Percentiles rank a stretch among this genome's conserved stretches.
These are phyloP conservation scores for Drosophila quasianomalipes DNA, from an alignment of 2,888 invertebrate genomes.

Conservation along the genomic window DNA sequence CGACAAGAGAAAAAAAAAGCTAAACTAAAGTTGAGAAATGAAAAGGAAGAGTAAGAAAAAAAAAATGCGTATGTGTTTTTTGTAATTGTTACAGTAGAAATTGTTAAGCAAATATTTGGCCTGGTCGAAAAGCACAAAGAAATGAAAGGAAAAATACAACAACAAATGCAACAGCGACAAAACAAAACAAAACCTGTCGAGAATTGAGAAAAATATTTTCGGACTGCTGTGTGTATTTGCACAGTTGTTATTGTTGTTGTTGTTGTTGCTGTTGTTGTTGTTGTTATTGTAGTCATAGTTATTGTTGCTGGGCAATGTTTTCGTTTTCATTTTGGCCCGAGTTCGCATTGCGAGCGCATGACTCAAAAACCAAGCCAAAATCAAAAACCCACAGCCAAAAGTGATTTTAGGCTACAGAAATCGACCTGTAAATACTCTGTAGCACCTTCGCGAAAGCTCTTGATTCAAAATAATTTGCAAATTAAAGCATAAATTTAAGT, in stretches of 20 bases:
- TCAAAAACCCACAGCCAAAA: conserved; percentile 1
- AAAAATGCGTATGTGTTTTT: conserved; percentile 25
- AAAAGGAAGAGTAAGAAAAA: conserved; percentile 23
- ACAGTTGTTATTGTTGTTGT: conserved; percentile 56
- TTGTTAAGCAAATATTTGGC: conserved; percentile 77
- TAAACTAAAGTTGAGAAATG: conserved; percentile 13
- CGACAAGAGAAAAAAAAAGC: conserved; percentile 24
- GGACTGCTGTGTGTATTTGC: conserved; percentile 62
- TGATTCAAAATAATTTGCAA: neutral
- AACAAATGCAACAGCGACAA: conserved; percentile 28
- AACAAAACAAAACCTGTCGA: conserved; percentile 61
- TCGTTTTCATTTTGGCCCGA: conserved; percentile 62
- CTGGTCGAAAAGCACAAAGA: conserved; percentile 38
- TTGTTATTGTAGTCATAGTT: conserved; percentile 32
- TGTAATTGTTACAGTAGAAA: conserved; percentile 71
- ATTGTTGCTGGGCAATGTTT: conserved; percentile 53
- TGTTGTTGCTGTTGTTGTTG: conserved; percentile 43
- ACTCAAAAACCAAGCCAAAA: conserved; percentile 56
- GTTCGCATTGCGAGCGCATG: conserved; percentile 60
- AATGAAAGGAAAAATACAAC: conserved; percentile 52
- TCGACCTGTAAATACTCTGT: conserved; percentile 30
- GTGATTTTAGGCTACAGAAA: neutral
- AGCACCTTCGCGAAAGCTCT: neutral
- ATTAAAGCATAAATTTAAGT: neutral
- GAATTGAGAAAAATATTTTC: conserved; percentile 68